phyloP scores from a whole-genome alignment of 2,113 vertebrate species.

The Nestor notabilis region DNA sequence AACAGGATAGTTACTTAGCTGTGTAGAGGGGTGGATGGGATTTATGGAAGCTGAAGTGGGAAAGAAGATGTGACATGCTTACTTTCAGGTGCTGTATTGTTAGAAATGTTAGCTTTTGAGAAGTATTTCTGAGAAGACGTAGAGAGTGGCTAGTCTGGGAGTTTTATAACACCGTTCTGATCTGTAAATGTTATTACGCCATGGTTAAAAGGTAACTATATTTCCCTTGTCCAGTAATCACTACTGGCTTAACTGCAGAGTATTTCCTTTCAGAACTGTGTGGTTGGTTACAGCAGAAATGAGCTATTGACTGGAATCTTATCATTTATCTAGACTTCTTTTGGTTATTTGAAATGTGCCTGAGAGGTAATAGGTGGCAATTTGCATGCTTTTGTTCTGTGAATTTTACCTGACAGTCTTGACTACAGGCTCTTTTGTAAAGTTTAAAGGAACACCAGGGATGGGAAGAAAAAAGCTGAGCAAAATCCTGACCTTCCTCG shows the following conservation, averaged over 20 bases:
- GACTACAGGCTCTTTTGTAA: conserved; percentile 66
- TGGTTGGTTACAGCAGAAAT: conserved; percentile 66
- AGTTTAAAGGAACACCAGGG: conserved; percentile 54
- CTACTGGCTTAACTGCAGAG: conserved; percentile 49
- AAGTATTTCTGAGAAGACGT: neutral
- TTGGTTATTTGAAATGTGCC: conserved; percentile 78
- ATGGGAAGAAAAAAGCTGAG: conserved; percentile 41
- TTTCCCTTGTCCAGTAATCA: conserved; percentile 64
- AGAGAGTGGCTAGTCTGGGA: neutral
- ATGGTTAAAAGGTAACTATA: conserved; percentile 29
- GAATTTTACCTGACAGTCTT: conserved; percentile 70
- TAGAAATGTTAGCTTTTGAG: neutral
- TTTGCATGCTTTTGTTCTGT: conserved; percentile 76
- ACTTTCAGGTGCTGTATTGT: neutral
- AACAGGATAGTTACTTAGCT: neutral
- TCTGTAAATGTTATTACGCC: conserved; percentile 20
- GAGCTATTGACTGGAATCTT: conserved; percentile 77
- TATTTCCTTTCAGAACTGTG: conserved; percentile 60
- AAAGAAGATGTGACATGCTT: neutral
- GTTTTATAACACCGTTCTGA: conserved; percentile 22
- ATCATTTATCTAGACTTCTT: conserved; percentile 70
- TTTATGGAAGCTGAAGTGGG: neutral
- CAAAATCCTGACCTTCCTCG: conserved; percentile 47
- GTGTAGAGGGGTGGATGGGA: neutral
- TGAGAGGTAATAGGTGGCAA: conserved; percentile 68